These are phyloP conservation scores for Hippocampus mohnikei DNA, from an alignment of 2,113 vertebrate species.

Conservation along the genomic window DNA sequence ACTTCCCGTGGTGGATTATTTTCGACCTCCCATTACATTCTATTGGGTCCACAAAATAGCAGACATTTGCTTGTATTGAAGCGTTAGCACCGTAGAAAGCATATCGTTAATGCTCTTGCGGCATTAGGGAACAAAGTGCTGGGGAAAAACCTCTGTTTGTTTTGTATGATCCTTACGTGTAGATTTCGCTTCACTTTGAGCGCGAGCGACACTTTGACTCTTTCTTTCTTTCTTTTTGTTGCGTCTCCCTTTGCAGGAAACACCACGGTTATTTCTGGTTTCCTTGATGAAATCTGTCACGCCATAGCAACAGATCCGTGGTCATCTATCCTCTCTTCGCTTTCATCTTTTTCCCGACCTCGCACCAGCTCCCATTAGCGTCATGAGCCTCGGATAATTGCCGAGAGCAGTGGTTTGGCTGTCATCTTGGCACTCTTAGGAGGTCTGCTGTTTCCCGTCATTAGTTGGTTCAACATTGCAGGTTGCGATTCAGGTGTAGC, in stretches of 20 bases:
- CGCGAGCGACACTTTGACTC: neutral
- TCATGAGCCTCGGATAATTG: neutral
- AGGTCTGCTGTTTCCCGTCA: conserved; percentile 10
- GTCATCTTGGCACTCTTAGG: conserved; percentile 31
- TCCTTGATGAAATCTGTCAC: neutral
- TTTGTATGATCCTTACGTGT: neutral
- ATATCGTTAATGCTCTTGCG: neutral
- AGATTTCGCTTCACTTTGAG: neutral
- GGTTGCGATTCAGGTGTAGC: neutral
- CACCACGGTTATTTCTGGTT: neutral
- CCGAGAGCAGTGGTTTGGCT: conserved; percentile 10
- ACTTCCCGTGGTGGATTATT: neutral
- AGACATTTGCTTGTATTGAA: neutral
- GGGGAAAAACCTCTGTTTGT: neutral
- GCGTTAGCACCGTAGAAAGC: neutral
- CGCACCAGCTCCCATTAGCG: conserved; percentile 5
- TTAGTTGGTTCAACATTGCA: conserved; percentile 2
- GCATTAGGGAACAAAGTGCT: neutral
- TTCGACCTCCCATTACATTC: neutral
- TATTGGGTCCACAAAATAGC: neutral
- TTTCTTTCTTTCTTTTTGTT: neutral
- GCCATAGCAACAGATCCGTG: conserved; percentile 2
- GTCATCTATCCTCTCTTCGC: conserved; percentile 37
- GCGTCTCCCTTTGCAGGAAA: neutral
- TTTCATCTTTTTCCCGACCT: conserved; percentile 42